A percentile compares a stretch with the other conserved stretches of the same genome.
Evolutionary conservation across 2,888 invertebrate genomes (phyloP).

Genomic region (Drosophila meridiana): DNA sequence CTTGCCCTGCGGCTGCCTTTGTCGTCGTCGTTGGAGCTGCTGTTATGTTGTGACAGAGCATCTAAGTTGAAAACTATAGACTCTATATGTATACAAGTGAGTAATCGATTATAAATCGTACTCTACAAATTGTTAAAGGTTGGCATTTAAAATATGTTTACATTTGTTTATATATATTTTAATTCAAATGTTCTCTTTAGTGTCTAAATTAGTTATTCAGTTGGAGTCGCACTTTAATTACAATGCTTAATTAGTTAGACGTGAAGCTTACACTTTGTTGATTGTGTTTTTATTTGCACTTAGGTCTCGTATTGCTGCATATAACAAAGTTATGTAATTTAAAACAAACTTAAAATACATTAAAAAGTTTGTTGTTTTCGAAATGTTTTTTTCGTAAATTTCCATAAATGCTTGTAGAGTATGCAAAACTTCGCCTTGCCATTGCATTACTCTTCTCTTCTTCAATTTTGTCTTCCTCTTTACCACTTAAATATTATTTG

Average conservation of each 20-base stretch:
- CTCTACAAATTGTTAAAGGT: background rate
- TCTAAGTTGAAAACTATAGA: background rate
- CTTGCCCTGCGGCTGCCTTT: slow-evolving; percentile 51
- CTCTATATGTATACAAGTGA: background rate
- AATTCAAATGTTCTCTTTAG: background rate
- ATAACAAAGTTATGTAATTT: background rate
- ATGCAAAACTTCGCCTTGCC: background rate
- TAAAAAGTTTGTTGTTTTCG: background rate
- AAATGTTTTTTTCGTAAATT: background rate
- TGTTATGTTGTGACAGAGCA: slow-evolving; percentile 6
- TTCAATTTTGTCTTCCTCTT: background rate
- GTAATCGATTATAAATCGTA: background rate
- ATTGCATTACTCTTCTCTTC: no score
- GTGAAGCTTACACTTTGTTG: slow-evolving; percentile 1
- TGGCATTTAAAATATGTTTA: no score
- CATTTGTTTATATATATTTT: background rate
- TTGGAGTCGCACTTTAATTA: background rate
- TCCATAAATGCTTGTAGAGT: background rate
- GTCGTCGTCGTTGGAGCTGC: slow-evolving; percentile 13
- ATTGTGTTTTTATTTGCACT: background rate
- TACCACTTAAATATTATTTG: background rate
- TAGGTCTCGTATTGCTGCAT: background rate
- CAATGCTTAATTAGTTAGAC: background rate
- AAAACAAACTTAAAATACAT: background rate
- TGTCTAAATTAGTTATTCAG: background rate